A percentile compares a stretch with the other conserved stretches of the same genome.
Evolutionary conservation across 2,888 invertebrate genomes (phyloP).

Genomic region (Melanostoma scalare): DNA sequence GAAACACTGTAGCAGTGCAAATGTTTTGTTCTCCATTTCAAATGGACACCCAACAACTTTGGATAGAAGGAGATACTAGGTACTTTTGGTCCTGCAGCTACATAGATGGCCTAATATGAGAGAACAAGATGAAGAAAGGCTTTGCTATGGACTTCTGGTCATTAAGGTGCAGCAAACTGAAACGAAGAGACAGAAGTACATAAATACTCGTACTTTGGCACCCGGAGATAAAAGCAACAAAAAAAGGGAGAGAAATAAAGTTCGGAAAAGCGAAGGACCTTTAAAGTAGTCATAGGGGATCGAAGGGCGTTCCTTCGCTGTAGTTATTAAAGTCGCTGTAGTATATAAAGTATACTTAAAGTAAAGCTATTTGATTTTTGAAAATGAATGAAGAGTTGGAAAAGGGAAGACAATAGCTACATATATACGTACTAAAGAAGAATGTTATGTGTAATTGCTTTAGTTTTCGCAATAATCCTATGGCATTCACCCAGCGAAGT

Average conservation of each 20-base stretch:
- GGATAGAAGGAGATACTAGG: constrained; percentile 53
- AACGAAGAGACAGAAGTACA: constrained; percentile 60
- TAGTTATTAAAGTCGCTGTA: no score
- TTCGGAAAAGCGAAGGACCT: constrained; percentile 10
- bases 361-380: no score
- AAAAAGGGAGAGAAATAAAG: constrained; percentile 19
- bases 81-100: constrained; percentile 1
- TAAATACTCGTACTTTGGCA: constrained; percentile 64
- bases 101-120: neutral
- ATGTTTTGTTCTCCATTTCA: constrained; percentile 65
- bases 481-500: no score
- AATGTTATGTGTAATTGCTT: no score
- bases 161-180: constrained; percentile 70
- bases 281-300: neutral
- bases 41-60: constrained; percentile 47
- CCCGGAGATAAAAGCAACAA: constrained; percentile 15
- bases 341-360: no score
- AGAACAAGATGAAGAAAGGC: constrained; percentile 42
- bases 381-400: no score
- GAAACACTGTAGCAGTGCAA: constrained; percentile 61
- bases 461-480: no score
- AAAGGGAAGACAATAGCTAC: no score
- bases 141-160: constrained; percentile 46
- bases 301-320: neutral
- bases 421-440: no score